These are phyloP conservation scores for Paramormyrops hopkinsi DNA, from an alignment of 2,797 vertebrate species.

Conservation along the genomic window DNA sequence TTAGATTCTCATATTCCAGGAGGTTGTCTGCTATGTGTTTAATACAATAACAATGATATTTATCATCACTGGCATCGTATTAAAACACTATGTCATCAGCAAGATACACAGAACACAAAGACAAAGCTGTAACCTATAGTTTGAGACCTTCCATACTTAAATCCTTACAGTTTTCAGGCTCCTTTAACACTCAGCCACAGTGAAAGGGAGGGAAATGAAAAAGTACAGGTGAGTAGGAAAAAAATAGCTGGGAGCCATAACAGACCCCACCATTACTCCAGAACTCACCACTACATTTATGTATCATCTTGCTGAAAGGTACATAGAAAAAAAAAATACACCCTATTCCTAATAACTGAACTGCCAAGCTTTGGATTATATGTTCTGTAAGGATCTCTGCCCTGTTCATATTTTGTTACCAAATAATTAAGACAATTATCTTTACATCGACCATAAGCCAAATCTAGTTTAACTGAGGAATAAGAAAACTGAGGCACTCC, in stretches of 20 bases:
- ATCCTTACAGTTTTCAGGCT: background rate
- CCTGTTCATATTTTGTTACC: background rate
- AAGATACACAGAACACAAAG: background rate
- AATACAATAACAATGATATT: background rate
- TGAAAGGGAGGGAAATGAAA: background rate
- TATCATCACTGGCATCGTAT: background rate
- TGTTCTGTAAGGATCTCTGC: background rate
- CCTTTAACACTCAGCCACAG: background rate
- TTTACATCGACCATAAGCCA: background rate
- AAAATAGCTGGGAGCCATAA: background rate
- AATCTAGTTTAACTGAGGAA: background rate
- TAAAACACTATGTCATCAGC: background rate
- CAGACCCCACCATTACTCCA: background rate
- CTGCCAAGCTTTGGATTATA: background rate
- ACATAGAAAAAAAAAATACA: background rate
- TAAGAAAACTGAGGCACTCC: background rate
- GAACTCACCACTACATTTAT: background rate
- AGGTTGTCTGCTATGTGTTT: background rate
- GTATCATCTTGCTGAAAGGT: background rate
- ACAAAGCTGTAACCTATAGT: background rate
- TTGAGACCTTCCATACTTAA: background rate
- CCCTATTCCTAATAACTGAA: background rate
- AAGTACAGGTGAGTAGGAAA: background rate
- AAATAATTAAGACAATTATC: background rate
- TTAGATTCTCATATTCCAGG: background rate